phyloP scores from a whole-genome alignment of 1,140 invertebrate species.

The Papilio xuthus region DNA sequence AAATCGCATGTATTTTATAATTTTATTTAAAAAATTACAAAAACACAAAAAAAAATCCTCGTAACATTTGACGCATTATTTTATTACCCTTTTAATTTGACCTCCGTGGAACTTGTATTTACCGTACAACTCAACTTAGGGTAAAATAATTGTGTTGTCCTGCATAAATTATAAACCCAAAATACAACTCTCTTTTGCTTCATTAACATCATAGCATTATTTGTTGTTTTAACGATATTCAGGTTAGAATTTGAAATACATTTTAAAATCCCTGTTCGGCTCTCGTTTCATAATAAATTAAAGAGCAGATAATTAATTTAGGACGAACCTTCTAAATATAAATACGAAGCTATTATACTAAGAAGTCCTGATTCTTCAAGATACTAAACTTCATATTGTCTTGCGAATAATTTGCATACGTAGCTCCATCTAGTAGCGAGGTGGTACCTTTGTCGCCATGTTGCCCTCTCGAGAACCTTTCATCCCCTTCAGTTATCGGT shows the following conservation, averaged over 20 bases:
- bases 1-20: too few relatives aligned
- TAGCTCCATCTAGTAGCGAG: slow-evolving; percentile 1
- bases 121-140: neutral
- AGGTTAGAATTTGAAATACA: neutral
- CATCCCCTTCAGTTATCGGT: slow-evolving; percentile 17
- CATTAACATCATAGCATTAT: neutral
- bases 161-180: slow-evolving; percentile 12
- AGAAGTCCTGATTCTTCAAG: neutral
- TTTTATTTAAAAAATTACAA: too few relatives aligned
- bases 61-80: neutral
- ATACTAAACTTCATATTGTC: neutral
- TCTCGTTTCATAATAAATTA: neutral
- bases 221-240: neutral
- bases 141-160: slow-evolving; percentile 1
- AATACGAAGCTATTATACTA: neutral
- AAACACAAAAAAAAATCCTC: neutral
- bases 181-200: slow-evolving; percentile 1
- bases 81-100: slow-evolving; percentile 5
- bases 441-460: neutral
- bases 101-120: neutral
- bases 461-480: slow-evolving; percentile 1
- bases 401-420: slow-evolving; percentile 17
- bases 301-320: neutral
- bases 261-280: neutral
- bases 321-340: neutral